Base-by-base conservation (phyloP, 2,888 invertebrate genomes). In the Rotaria socialis region DNA sequence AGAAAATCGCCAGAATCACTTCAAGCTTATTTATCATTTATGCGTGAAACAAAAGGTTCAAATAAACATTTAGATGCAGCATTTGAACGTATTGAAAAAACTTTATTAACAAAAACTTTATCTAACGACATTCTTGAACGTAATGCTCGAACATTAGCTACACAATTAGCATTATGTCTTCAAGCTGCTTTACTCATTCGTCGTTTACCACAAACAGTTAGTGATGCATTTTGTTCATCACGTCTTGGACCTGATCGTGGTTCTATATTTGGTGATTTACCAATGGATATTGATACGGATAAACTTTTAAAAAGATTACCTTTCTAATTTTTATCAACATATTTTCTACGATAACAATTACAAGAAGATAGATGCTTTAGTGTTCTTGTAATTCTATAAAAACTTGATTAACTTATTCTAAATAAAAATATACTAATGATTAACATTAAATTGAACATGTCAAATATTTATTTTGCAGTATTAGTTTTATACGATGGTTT, bases 221-320 rank as follows among this genome's bases (percentile, higher is more conserved):
- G 80, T 47, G 80, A 80, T 47, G 80, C 80, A 47, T 80, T 80
- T 47, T 80, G 80, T n/a, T 43, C 80, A 47, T 80, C 80, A 80
- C 43, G 80, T 47, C 80, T 80, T 10, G 80, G 80, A 80, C 80
- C 80, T 24, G 10, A 80, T 80, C 80, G 80, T 47, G 80, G 80
- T n/a, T 47, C 47, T 2, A 47, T 80, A n/a, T 80, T 47, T 47
- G 80, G 80, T 10, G 80, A 47, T 47, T 80, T 80, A 6, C 80
- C 80, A 10, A n/a, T n/a, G 14, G 80, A 47, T 80, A 4, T 80
- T 43, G 80, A 80, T 24, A n/a, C 47, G 24, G 47, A 80, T 24
- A 47, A 24, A n/a, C 47, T 80, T n/a, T 3, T 47, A 14, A 80
- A 80, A 80, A 47, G 80, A 80, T 80, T 80, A 35, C 80, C 80